Conservation (phyloP, 2,888 invertebrate genomes). For the Microctonus aethiopoides region DNA sequence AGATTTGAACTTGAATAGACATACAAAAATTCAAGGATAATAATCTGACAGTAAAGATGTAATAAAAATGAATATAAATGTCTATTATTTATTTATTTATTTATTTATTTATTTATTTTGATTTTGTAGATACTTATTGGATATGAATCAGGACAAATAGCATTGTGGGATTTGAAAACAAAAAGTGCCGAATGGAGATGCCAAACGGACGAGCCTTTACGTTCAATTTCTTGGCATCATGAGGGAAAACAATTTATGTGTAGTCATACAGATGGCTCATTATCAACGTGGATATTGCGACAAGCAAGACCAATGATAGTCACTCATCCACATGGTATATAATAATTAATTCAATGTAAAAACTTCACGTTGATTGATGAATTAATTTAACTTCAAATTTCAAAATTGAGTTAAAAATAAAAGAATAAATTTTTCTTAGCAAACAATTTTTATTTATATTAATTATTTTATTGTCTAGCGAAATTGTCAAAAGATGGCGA, state of each 20-base stretch:
- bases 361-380: too few relatives aligned
- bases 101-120: neutral
- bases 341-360: neutral
- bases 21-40: neutral
- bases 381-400: too few relatives aligned
- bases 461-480: too few relatives aligned
- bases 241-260: slow-evolving; percentile 98
- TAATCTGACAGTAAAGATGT: too few relatives aligned
- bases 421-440: too few relatives aligned
- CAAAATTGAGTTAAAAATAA: too few relatives aligned
- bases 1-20: neutral
- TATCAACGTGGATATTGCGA: slow-evolving; percentile 92
- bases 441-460: too few relatives aligned
- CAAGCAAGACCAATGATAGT: slow-evolving; percentile 82
- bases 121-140: slow-evolving; percentile 87
- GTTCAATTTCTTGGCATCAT: slow-evolving; percentile 95
- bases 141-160: slow-evolving; percentile 93
- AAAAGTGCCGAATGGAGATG: slow-evolving; percentile 89
- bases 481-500: slow-evolving; percentile 93
- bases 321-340: slow-evolving; percentile 89
- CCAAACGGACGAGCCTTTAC: slow-evolving; percentile 80
- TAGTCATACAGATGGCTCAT: slow-evolving; percentile 94
- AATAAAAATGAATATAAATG: neutral
- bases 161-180: slow-evolving; percentile 93
- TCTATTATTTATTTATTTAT: neutral